Evolutionary conservation across 2,797 vertebrate genomes (phyloP).

Genomic region (Cyprinella venusta): DNA sequence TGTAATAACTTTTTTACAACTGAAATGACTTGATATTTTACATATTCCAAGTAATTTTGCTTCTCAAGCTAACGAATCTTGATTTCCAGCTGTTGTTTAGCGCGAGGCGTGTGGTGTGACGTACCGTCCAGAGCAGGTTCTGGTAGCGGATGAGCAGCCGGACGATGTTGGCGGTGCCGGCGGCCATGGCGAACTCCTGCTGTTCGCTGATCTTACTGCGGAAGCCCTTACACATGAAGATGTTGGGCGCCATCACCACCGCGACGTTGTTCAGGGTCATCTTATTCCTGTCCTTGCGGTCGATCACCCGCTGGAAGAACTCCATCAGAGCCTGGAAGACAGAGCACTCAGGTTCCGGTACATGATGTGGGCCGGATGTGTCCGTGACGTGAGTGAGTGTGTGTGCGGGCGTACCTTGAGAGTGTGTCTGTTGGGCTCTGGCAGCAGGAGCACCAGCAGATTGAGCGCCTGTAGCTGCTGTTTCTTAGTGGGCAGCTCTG

Average conservation of each 20-base stretch:
- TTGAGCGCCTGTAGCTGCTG: conserved; percentile 95
- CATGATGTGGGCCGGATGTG: too few relatives aligned
- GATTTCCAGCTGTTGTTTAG: too few relatives aligned
- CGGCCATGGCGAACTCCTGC: conserved; percentile 89
- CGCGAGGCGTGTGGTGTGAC: conserved; percentile 23
- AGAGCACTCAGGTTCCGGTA: too few relatives aligned
- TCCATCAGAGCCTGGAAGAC: conserved; percentile 86
- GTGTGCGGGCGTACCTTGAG: conserved; percentile 8
- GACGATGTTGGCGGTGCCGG: conserved; percentile 88
- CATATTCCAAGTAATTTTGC: too few relatives aligned
- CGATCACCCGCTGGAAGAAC: conserved; percentile 92
- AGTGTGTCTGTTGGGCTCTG: conserved; percentile 81
- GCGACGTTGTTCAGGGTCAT: conserved; percentile 95
- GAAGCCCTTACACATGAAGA: conserved; percentile 90
- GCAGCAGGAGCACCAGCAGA: conserved; percentile 92
- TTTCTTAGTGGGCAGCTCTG: conserved; percentile 89
- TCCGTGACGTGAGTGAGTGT: neutral
- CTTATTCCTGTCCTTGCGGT: conserved; percentile 90
- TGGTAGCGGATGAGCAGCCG: conserved; percentile 92
- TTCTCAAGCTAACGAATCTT: too few relatives aligned
- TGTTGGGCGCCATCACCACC: conserved; percentile 96
- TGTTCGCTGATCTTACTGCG: conserved; percentile 85
- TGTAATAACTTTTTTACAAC: too few relatives aligned
- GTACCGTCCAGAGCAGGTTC: conserved; percentile 93
- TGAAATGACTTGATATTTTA: too few relatives aligned